These are phyloP conservation scores for Oryzias javanicus DNA, from an alignment of 2,113 vertebrate species.

Conservation along the genomic window DNA sequence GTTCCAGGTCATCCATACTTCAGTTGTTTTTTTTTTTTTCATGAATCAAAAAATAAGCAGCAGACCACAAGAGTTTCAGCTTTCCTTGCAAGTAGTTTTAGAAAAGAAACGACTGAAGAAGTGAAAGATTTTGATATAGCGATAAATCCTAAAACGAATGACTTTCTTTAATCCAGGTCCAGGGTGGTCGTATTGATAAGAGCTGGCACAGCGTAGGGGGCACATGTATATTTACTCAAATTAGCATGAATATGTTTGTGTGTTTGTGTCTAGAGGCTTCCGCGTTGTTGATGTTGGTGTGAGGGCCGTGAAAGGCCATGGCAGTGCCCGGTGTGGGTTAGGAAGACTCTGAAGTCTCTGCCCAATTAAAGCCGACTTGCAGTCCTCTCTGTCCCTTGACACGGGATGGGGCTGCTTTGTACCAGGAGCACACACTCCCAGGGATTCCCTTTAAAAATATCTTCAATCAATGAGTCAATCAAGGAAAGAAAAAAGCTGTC, in stretches of 20 bases:
- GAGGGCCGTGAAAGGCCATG: constrained; percentile 69
- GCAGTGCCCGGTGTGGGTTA: constrained; percentile 72
- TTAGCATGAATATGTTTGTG: constrained; percentile 47
- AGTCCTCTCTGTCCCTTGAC: constrained; percentile 73
- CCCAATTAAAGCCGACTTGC: constrained; percentile 80
- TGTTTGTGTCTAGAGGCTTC: constrained; percentile 38
- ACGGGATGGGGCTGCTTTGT: constrained; percentile 77
- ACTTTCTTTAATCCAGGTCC: constrained; percentile 73
- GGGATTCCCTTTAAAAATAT: constrained; percentile 86
- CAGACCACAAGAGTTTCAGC: constrained; percentile 36
- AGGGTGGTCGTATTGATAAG: constrained; percentile 71
- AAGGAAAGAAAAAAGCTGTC: constrained; percentile 77
- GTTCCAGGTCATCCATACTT: constrained; percentile 18
- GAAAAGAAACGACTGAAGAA: constrained; percentile 57
- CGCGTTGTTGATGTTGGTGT: constrained; percentile 62
- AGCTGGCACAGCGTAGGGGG: constrained; percentile 50
- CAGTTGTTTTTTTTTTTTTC: constrained; percentile 25
- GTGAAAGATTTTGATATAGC: constrained; percentile 61
- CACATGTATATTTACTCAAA: constrained; percentile 53
- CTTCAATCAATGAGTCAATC: constrained; percentile 87
- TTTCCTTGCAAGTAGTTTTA: constrained; percentile 16
- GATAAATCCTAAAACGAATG: constrained; percentile 59
- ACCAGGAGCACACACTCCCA: constrained; percentile 78
- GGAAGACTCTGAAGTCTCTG: constrained; percentile 77
- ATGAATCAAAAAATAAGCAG: constrained; percentile 15